Evolutionary conservation across 2,888 invertebrate species (phyloP), one percentile per base, ranked within the genome.

Genomic region (Arrhopalites spinosus): DNA sequence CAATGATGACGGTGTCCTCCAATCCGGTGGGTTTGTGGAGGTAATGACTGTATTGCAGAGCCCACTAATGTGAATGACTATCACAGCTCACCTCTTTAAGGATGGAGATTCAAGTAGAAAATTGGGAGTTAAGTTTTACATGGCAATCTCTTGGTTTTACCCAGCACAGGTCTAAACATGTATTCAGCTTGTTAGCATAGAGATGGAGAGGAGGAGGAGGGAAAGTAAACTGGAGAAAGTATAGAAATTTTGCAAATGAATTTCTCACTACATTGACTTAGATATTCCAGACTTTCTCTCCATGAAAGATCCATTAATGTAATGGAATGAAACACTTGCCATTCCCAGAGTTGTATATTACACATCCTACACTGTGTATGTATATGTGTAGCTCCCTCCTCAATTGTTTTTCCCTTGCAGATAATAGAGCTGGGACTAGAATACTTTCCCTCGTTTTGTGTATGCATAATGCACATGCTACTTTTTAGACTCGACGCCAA

Each of bases 221-320:
- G 25, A 23, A 13, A 27, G 5, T 11, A 3, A 25, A 59, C n/a
- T n/a, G 11, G 36, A 36, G 36, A 11, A 59, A 7, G 8, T 5
- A 23, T 23, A 27, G 5, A 5, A 3, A 25, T 25, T 59, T 59
- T 50, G 17, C 50, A 50, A 50, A 50, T 15, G 50, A 50, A 50
- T 50, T 50, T 50, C n/a, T 15, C 50, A 15, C 50, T n/a, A 50
- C 50, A 50, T 25, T 3, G 27, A 15, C 25, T 59, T 23, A 59
- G 25, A 59, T 59, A 27, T 59, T 59, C 59, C 59, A 59, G 59
- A 59, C 59, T 59, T 25, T 59, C 36, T 50, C 50, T 15, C 20
- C 20, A 15, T 50, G 59, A 59, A 25, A 27, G 11, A 59, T 23
- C 7, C 59, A 27, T 59, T 59, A 59, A 59, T 59, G 59, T 59